phyloP scores from a whole-genome alignment of 2,888 invertebrate species.

The Chironomus riparius region DNA sequence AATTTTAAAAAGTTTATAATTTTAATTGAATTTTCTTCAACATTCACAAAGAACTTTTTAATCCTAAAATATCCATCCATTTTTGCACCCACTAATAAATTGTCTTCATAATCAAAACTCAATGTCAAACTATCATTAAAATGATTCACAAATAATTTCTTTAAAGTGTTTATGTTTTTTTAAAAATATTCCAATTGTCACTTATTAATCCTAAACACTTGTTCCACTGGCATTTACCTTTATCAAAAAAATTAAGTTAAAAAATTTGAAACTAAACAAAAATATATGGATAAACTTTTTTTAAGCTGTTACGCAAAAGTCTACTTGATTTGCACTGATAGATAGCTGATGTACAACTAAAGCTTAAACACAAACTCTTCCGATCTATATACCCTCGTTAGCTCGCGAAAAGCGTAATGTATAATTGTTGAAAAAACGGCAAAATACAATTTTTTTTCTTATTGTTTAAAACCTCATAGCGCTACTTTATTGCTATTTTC shows the following conservation, averaged over 20 bases:
- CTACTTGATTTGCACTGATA: slow-evolving; percentile 9
- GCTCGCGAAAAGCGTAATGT: background rate
- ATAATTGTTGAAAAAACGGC: slow-evolving; percentile 16
- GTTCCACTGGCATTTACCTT: background rate
- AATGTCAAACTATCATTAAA: too few relatives aligned
- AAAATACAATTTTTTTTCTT: slow-evolving; percentile 9
- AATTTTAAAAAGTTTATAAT: too few relatives aligned
- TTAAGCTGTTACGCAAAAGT: background rate
- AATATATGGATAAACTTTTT: background rate
- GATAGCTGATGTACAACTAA: slow-evolving; percentile 25
- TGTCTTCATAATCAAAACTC: too few relatives aligned
- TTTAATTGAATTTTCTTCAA: too few relatives aligned
- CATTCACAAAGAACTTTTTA: too few relatives aligned
- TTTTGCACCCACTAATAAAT: too few relatives aligned
- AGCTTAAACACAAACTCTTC: slow-evolving; percentile 20
- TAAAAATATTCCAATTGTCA: background rate
- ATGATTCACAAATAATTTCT: background rate
- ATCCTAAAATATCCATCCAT: too few relatives aligned
- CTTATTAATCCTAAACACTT: background rate
- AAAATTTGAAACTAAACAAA: background rate
- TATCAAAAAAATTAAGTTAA: slow-evolving; percentile 12
- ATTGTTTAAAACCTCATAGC: slow-evolving; percentile 4
- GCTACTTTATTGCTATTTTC: slow-evolving; percentile 13
- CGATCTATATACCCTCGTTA: slow-evolving; percentile 27
- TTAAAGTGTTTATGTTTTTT: background rate